Percentiles rank a stretch among this genome's conserved stretches.
phyloP scores from a whole-genome alignment of 2,888 invertebrate genomes.

The Cryptocephalus primarius region DNA sequence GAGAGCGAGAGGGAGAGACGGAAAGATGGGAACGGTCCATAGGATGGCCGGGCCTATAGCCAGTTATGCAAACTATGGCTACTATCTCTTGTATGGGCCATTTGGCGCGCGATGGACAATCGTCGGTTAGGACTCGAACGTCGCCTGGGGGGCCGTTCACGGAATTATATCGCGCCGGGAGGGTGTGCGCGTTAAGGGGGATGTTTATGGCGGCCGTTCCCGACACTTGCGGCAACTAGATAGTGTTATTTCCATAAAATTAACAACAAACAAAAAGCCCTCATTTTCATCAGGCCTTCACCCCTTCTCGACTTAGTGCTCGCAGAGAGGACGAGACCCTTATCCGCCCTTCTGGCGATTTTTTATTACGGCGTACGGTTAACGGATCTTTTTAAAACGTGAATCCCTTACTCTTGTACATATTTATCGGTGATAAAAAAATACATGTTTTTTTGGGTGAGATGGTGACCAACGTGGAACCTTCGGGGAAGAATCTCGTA shows the following conservation, averaged over 20 bases:
- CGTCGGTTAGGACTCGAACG: slow-evolving; percentile 32
- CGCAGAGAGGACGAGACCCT: too few species aligned
- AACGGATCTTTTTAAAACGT: too few species aligned
- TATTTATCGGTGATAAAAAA: too few species aligned
- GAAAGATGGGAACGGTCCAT: slow-evolving; percentile 27
- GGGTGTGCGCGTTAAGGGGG: slow-evolving; percentile 29
- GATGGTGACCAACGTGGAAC: too few species aligned
- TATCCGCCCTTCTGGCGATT: too few species aligned
- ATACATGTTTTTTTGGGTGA: too few species aligned
- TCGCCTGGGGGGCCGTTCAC: slow-evolving; percentile 29
- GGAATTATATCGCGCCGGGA: slow-evolving; percentile 30
- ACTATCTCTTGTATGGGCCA: slow-evolving; percentile 33
- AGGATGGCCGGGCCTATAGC: slow-evolving; percentile 29
- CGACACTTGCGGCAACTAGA: slow-evolving; percentile 34
- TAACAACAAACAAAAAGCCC: slow-evolving; percentile 32
- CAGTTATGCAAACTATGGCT: slow-evolving; percentile 36
- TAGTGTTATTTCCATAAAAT: slow-evolving; percentile 34
- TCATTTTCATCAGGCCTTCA: slow-evolving; percentile 10
- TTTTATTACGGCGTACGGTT: too few species aligned
- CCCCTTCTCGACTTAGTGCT: neutral
- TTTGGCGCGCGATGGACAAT: slow-evolving; percentile 33
- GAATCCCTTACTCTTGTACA: too few species aligned
- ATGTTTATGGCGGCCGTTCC: slow-evolving; percentile 30
- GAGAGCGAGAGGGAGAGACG: neutral
- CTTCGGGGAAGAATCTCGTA: too few species aligned